Percentiles rank a stretch among this genome's conserved stretches.
Evolutionary conservation across 2,797 vertebrate species (phyloP).

Genomic region (Sebastes flavidus): DNA sequence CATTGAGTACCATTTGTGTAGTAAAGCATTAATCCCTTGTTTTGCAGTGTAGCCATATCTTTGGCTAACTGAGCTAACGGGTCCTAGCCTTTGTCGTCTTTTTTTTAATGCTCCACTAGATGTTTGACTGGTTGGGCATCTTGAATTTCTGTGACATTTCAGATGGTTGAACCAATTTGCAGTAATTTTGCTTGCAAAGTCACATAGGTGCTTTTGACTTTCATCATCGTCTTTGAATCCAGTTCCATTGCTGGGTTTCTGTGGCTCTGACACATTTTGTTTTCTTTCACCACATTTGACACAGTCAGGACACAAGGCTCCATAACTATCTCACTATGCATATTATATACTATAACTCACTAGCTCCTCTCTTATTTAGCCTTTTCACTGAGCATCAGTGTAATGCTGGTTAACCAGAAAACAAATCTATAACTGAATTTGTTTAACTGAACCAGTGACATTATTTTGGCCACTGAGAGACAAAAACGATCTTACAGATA

Average conservation of each 20-base stretch:
- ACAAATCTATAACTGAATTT: not conserved
- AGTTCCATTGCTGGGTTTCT: not conserved
- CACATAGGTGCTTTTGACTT: not conserved
- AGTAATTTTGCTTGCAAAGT: not conserved
- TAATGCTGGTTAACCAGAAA: not conserved
- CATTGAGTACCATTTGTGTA: not conserved
- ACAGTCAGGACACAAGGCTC: not conserved
- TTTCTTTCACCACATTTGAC: too few species aligned
- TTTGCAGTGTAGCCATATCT: not conserved
- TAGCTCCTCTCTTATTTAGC: not conserved
- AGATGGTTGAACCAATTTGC: not conserved
- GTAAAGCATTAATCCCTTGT: not conserved
- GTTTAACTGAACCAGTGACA: not conserved
- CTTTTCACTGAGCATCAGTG: not conserved
- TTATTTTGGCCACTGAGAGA: not conserved
- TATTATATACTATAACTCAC: not conserved
- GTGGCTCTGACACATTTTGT: not conserved
- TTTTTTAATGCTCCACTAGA: not conserved
- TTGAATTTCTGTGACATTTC: not conserved
- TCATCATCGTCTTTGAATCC: not conserved
- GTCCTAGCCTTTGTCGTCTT: not conserved
- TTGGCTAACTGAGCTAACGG: not conserved
- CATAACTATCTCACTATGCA: not conserved
- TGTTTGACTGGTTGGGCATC: not conserved
- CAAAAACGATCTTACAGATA: not conserved